Evolutionary conservation across 2,888 invertebrate genomes (phyloP), one percentile per base, ranked within the genome.

Genomic region (Hypomecis punctinalis): DNA sequence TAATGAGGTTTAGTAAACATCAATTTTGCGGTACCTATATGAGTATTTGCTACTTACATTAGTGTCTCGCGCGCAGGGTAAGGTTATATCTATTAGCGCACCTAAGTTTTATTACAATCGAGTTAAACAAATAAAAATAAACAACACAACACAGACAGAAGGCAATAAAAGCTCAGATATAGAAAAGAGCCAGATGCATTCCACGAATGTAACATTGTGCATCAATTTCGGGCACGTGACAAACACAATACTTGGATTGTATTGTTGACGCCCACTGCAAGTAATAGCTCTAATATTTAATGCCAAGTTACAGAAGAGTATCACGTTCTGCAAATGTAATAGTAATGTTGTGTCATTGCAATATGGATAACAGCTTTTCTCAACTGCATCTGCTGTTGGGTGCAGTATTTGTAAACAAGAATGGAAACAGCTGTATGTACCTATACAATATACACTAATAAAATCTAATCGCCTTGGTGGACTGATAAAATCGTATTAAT

Each of bases 221-320:
- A 46, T 84, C 84, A 85, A 75, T 76, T 76, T 73, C 80, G 76
- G 70, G 80, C 78, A 74, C 90, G 89, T 90, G 89, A 85, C 79
- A 74, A 65, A 68, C 74, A 90, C 89, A 90, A 90, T 85, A 72
- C 79, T 54, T 39, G 73, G 69, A 74, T 66, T 70, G 69, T 68
- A 79, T 83, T 83, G 81, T 80, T 59, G 48, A 57, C 70, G 59
- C 74, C 72, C 70, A 59, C 68, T 68, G 52, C 48, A 62, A 53
- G 69, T 66, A 76, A 74, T 76, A 80, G 76, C 73, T 72, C 72
- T 81, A 74, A 79, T 74, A 76, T 72, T 71, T 87, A 88, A 90
- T 86, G 67, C 88, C 71, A 57, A 63, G 69, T 59, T 70, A 73
- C 71, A 72, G 67, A 74, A 72, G 63, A 66, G 73, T 74, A 82